phyloP scores from a whole-genome alignment of 2,113 vertebrate genomes.

The Galemys pyrenaicus region DNA sequence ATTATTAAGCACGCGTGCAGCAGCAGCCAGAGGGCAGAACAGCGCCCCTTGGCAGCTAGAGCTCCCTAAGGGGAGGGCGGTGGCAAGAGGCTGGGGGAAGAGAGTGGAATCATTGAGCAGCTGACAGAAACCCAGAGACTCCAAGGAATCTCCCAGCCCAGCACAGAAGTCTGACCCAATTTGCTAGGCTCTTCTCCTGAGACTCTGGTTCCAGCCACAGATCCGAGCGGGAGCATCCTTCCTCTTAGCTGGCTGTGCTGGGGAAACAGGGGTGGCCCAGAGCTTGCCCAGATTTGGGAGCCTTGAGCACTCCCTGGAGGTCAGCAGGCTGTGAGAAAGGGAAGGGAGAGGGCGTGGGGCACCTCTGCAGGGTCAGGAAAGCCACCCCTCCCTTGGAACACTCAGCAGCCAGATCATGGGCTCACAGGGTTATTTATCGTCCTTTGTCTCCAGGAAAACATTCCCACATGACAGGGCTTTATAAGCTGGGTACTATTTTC shows the following conservation, averaged over 20 bases:
- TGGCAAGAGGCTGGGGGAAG: neutral
- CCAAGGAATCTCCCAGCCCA: slow-evolving; percentile 53
- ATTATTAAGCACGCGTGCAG: neutral
- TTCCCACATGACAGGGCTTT: neutral
- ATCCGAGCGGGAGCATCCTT: neutral
- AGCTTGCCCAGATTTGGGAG: neutral
- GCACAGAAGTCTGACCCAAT: slow-evolving; percentile 65
- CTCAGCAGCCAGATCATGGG: neutral
- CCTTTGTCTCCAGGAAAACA: neutral
- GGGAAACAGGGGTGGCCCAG: neutral
- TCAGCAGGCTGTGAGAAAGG: slow-evolving; percentile 14
- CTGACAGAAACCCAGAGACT: slow-evolving; percentile 51
- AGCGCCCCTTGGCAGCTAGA: slow-evolving; percentile 30
- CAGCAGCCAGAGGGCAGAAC: slow-evolving; percentile 3
- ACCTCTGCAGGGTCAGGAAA: neutral
- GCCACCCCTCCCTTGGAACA: neutral
- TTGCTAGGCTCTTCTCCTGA: slow-evolving; percentile 42
- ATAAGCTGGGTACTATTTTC: neutral
- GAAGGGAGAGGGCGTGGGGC: slow-evolving; percentile 12
- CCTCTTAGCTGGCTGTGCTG: neutral
- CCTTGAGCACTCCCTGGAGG: neutral
- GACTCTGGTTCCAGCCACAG: neutral
- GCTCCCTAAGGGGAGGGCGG: slow-evolving; percentile 48
- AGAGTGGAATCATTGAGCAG: slow-evolving; percentile 52
- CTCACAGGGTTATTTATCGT: neutral